Conservation (phyloP, 2,797 vertebrate species). For the Chelon auratus region DNA sequence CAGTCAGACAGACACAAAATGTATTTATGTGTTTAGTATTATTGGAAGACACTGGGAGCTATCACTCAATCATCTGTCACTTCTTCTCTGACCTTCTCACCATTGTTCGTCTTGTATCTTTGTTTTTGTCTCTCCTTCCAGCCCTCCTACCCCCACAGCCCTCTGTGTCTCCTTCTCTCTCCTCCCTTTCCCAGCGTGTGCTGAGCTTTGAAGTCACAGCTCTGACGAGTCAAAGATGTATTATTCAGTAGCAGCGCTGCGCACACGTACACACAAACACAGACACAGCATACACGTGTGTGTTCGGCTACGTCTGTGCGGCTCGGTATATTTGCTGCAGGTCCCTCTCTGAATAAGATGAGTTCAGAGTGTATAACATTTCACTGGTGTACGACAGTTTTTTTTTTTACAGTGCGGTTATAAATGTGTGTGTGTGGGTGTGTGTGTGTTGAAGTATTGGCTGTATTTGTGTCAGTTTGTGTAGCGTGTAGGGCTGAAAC, state of each 20-base stretch:
- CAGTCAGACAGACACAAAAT: slow-evolving; percentile 41
- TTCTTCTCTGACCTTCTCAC: slow-evolving; percentile 70
- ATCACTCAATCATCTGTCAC: slow-evolving; percentile 60
- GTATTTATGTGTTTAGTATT: slow-evolving; percentile 46
- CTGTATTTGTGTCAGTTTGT: slow-evolving; percentile 61
- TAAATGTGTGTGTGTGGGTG: slow-evolving; percentile 15
- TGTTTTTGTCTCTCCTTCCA: slow-evolving; percentile 67
- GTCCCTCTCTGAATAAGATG: slow-evolving; percentile 58
- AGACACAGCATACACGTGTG: slow-evolving; percentile 35
- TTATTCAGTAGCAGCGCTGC: slow-evolving; percentile 82
- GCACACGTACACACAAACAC: slow-evolving; percentile 57
- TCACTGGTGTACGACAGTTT: slow-evolving; percentile 51
- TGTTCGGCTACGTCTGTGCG: slow-evolving; percentile 39
- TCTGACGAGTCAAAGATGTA: slow-evolving; percentile 84
- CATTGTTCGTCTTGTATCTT: slow-evolving; percentile 62
- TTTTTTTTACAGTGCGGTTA: slow-evolving; percentile 38
- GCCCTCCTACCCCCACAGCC: slow-evolving; percentile 44
- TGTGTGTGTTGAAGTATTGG: slow-evolving; percentile 20
- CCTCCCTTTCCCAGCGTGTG: slow-evolving; percentile 69
- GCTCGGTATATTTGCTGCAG: slow-evolving; percentile 44
- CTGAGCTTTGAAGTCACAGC: slow-evolving; percentile 77
- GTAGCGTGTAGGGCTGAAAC: slow-evolving; percentile 55
- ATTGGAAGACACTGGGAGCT: slow-evolving; percentile 46
- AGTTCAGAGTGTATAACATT: slow-evolving; percentile 62
- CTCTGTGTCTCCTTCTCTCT: slow-evolving; percentile 50